A percentile compares a stretch with the other conserved stretches of the same genome.
phyloP scores from a whole-genome alignment of 2,797 vertebrate genomes.

The Cheirogaleus major region DNA sequence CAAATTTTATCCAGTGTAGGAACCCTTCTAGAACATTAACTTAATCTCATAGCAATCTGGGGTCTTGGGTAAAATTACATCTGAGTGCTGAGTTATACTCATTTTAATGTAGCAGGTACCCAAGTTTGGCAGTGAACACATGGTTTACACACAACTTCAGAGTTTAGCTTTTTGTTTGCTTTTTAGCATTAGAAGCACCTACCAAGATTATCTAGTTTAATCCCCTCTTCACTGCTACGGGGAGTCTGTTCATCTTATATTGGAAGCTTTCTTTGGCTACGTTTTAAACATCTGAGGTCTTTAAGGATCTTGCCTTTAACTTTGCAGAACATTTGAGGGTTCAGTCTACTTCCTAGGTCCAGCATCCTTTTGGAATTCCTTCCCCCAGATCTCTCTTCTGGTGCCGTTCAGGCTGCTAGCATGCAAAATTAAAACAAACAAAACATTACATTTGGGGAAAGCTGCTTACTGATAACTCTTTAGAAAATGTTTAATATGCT shows the following conservation, averaged over 20 bases:
- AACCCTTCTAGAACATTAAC: not conserved
- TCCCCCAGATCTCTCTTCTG: not conserved
- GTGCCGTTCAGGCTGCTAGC: not conserved
- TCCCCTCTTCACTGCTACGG: not conserved
- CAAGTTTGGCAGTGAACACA: not conserved
- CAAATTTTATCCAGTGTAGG: not conserved
- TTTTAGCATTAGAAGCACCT: not conserved
- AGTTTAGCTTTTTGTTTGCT: constrained; percentile 2
- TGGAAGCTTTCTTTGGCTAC: not conserved
- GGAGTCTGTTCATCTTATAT: constrained; percentile 22
- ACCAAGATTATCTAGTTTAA: not conserved
- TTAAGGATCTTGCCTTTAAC: constrained; percentile 44
- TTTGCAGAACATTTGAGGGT: not conserved
- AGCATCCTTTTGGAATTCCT: constrained; percentile 25
- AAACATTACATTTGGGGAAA: constrained; percentile 15
- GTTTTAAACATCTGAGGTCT: not conserved
- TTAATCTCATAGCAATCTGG: not conserved
- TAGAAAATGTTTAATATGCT: constrained; percentile 34
- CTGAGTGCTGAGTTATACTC: not conserved
- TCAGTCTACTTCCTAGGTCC: not conserved
- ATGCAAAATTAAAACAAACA: not conserved
- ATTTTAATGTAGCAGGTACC: constrained; percentile 11
- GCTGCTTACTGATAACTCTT: constrained; percentile 4
- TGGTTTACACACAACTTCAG: not conserved
- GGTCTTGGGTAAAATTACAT: not conserved